Base-by-base conservation (phyloP, 2,797 vertebrate genomes). In the Linurgus olivaceus region DNA sequence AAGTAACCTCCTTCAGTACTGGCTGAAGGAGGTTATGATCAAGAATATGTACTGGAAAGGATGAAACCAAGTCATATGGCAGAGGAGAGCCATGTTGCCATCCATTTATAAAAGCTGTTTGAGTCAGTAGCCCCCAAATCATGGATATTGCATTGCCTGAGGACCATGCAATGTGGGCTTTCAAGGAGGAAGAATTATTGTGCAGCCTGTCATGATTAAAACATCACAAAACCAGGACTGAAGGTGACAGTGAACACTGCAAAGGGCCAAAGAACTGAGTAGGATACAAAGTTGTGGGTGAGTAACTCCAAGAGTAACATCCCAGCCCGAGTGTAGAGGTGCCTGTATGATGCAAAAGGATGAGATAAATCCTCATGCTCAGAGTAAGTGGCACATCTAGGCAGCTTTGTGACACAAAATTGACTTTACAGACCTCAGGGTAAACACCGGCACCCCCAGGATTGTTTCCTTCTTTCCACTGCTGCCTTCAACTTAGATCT, bases 121-220 rank as follows among this genome's bases (percentile, higher is more conserved):
- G 54, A 83, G 45, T 94, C 91, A 95, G 85, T 78, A 93, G 82
- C 68, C 19, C 65, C 50, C 72, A 80, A 68, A 80, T 80, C 26
- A 57, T 6, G 13, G 58, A 33, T 79, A 81, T 25, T 83, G 82
- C 9, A 5, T 3, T 67, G 75, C 72, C 61, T 4, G 26, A 91
- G 38, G 54, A 81, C 58, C 57, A 31, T 1, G 17, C 28, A 88
- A 38, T n/a, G 21, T 1, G 35, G 47, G n/a, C 31, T 85, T 88
- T 78, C 62, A 68, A 77, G 38, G 28, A 80, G 11, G 44, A 47
- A 40, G 57, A 85, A 80, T 19, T 55, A 76, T 10, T 76, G 63
- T 31, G 23, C 13, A 5, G 31, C 25, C 11, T 28, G 15, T 33
- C 45, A 17, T 26, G 37, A 38, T 33, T 47, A 24, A 40, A 91